phyloP scores from a whole-genome alignment of 1,140 invertebrate species.

The Olivierus martensii region DNA sequence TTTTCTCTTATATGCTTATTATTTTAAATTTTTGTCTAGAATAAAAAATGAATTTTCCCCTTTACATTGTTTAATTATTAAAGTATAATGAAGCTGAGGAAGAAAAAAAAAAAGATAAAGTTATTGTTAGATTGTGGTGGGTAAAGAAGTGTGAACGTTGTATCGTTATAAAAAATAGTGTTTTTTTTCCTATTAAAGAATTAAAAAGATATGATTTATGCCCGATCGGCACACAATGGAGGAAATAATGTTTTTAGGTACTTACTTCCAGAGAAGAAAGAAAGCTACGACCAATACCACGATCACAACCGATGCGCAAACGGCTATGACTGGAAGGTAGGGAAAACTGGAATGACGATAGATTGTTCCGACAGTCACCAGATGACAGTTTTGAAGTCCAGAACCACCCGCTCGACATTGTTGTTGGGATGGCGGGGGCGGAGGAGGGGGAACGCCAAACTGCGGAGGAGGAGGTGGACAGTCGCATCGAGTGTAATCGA shows the following conservation, averaged over 20 bases:
- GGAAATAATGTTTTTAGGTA: neutral
- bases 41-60: too few relatives aligned
- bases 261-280: neutral
- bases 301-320: neutral
- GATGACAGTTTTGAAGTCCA: neutral
- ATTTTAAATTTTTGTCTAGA: too few relatives aligned
- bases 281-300: neutral
- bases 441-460: neutral
- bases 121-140: too few relatives aligned
- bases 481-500: neutral
- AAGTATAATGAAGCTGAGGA: too few relatives aligned
- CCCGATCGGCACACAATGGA: too few relatives aligned
- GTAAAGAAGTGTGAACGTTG: too few relatives aligned
- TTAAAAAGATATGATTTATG: too few relatives aligned
- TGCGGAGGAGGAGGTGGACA: neutral
- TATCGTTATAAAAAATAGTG: too few relatives aligned
- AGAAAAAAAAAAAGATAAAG: too few relatives aligned
- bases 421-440: neutral
- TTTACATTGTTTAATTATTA: too few relatives aligned
- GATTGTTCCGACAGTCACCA: neutral
- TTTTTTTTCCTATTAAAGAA: too few relatives aligned
- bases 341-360: neutral
- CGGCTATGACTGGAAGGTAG: neutral
- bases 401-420: neutral
- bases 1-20: too few relatives aligned